Evolutionary conservation across 1,140 invertebrate species (phyloP), one percentile per base, ranked within the genome.

Genomic region (Cotesia typhae): DNA sequence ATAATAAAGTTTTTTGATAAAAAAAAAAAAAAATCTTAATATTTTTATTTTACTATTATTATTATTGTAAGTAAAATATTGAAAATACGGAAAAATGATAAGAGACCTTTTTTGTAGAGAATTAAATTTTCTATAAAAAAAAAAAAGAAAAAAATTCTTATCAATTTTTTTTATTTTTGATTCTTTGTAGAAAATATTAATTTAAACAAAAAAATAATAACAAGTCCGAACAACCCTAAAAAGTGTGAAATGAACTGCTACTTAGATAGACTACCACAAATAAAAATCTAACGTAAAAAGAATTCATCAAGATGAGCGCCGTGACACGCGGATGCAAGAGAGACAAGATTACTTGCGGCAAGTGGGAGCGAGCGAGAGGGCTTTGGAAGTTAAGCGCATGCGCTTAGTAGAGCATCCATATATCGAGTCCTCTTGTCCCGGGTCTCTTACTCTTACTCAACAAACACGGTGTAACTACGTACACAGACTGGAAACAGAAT

Each of bases 231-330:
- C 28, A 20, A 59, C 57, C 12, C 35, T 37, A 63, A 36, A 4
- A 10, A 63, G 9, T 73, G 73, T 77, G 81, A 63, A 65, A 83
- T 83, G 79, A 85, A 80, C 78, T 82, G 81, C 82, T 80, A 84
- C 81, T 83, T 83, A 83, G 72, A 47, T 47, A 6, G 2, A 47
- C 41, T 9, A 9, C 41, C 41, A 47, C 4, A 6, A 6, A 47
- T 0, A 1, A 76, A 78, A 80, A 20, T 57, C 35, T 53, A 76
- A 17, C 17, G 17, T 71, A 76, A 81, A 81, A 81, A 69, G 77
- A 75, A 80, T 84, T 83, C 79, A 82, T 81, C 76, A 79, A 77
- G 79, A 75, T 38, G 59, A 52, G 63, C 59, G 20, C 4, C 9
- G 28, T 47, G 7, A 37, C 17, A 65, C 47, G 51, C 41, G 47